Evolutionary conservation across 2,888 invertebrate genomes (phyloP).

Genomic region (Poecilus cupreus): DNA sequence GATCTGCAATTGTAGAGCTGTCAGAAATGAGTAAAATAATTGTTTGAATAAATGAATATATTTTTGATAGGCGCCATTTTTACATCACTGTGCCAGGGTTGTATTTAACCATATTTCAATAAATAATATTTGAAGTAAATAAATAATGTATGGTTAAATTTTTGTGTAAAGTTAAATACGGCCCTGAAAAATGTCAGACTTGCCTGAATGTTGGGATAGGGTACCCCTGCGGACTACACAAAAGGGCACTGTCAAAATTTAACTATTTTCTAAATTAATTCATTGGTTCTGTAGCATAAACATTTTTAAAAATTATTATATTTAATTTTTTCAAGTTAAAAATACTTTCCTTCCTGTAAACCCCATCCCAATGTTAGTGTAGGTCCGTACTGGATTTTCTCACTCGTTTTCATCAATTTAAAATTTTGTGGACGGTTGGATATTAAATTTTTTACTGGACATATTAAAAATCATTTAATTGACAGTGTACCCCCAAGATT

Average conservation of each 20-base stretch:
- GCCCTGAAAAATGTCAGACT: constrained; percentile 67
- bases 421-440: no score
- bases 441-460: not conserved
- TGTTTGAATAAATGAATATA: constrained; percentile 28
- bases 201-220: constrained; percentile 99
- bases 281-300: constrained; percentile 14
- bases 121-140: not conserved
- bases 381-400: constrained; percentile 27
- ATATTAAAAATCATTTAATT: not conserved
- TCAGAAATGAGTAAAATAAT: no score
- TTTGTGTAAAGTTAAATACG: constrained; percentile 15
- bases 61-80: constrained; percentile 6
- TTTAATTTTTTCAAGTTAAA: not conserved
- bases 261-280: constrained; percentile 39
- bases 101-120: not conserved
- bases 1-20: no score
- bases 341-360: constrained; percentile 42
- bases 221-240: constrained; percentile 83
- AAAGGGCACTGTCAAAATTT: constrained; percentile 71
- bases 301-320: not conserved
- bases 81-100: constrained; percentile 19
- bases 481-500: constrained; percentile 36
- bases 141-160: not conserved
- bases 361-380: constrained; percentile 55
- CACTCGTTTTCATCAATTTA: not conserved